These are phyloP conservation scores for Perithous albicinctus DNA, from an alignment of 2,888 invertebrate species.

Conservation along the genomic window DNA sequence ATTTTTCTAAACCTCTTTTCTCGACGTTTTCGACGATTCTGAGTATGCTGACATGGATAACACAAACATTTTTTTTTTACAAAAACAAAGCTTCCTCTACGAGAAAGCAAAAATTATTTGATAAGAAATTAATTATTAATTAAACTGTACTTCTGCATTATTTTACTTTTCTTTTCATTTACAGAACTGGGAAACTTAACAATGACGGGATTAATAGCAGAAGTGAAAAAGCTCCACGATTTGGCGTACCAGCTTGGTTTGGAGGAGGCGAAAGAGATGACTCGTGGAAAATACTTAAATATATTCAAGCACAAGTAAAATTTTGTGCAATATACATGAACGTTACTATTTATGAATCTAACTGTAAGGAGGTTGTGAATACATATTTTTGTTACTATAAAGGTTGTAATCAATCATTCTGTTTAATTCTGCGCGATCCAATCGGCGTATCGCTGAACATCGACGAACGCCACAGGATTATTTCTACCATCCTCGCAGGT, in stretches of 20 bases:
- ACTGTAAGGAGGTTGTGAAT: conserved; percentile 42
- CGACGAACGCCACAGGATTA: conserved; percentile 92
- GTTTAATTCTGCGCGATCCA: conserved; percentile 91
- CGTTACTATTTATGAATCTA: conserved; percentile 52
- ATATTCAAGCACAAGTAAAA: conserved; percentile 87
- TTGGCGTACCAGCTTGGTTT: conserved; percentile 97
- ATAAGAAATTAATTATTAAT: too few relatives aligned
- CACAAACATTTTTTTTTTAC: too few relatives aligned
- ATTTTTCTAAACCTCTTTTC: too few relatives aligned
- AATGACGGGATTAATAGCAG: conserved; percentile 94
- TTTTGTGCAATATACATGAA: conserved; percentile 29
- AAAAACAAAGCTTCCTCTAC: too few relatives aligned
- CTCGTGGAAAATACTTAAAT: conserved; percentile 96
- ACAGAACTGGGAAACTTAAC: conserved; percentile 91
- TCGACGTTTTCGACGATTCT: too few relatives aligned
- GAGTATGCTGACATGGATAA: too few relatives aligned
- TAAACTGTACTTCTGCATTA: too few relatives aligned
- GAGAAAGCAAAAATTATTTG: too few relatives aligned
- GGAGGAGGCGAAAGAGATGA: conserved; percentile 98
- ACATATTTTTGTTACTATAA: conserved; percentile 63
- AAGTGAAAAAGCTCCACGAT: conserved; percentile 97
- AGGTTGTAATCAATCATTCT: neutral
- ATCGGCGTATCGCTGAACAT: conserved; percentile 90
- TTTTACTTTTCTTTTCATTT: too few relatives aligned
- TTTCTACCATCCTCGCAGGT: conserved; percentile 91